Conservation (phyloP, 2,797 vertebrate genomes). For the Valencia hispanica region DNA sequence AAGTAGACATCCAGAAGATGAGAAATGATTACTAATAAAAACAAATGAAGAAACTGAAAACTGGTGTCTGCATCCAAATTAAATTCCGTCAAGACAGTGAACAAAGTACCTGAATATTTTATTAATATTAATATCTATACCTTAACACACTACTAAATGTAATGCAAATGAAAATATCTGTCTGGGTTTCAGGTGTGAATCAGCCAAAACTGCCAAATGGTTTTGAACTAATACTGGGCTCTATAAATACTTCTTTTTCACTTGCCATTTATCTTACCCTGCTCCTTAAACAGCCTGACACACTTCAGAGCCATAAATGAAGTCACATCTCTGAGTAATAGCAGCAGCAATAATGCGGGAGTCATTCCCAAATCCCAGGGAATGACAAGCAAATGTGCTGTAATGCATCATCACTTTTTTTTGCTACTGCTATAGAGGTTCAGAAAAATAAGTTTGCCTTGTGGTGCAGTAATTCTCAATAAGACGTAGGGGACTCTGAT, state of each 20-base stretch:
- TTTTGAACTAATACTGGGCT: not conserved
- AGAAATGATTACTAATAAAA: not conserved
- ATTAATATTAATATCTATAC: slow-evolving; percentile 9
- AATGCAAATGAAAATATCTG: not conserved
- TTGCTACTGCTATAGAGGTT: not conserved
- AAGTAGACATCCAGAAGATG: not conserved
- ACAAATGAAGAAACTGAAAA: not conserved
- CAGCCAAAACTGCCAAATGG: no score
- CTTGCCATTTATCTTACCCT: slow-evolving; percentile 31
- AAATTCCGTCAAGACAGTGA: not conserved
- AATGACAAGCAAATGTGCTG: not conserved
- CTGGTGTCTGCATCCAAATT: not conserved
- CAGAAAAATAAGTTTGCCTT: not conserved
- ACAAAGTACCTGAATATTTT: not conserved
- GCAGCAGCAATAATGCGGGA: slow-evolving; percentile 3
- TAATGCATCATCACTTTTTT: slow-evolving; percentile 1
- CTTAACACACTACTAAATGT: not conserved
- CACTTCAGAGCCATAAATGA: slow-evolving; percentile 7
- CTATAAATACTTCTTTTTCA: not conserved
- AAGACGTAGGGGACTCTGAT: slow-evolving; percentile 18
- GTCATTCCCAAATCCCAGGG: not conserved
- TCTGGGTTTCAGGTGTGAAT: not conserved
- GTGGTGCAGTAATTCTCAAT: slow-evolving; percentile 8
- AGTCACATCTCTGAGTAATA: slow-evolving; percentile 8
- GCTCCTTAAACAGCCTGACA: not conserved